Evolutionary conservation across 2,113 vertebrate species (phyloP).

Genomic region (human (Homo sapiens)): DNA sequence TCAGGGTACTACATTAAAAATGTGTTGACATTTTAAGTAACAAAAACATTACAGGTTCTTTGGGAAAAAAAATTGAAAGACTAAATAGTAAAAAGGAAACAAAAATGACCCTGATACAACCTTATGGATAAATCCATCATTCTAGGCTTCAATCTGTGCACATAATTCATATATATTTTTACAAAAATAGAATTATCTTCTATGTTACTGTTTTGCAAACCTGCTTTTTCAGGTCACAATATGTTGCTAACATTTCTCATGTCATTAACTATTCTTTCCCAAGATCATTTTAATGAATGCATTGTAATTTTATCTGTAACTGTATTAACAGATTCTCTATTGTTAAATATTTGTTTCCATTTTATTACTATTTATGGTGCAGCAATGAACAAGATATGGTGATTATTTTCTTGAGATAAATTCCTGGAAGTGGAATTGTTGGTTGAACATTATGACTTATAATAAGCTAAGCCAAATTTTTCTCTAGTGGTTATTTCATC

Average conservation of each 20-base stretch:
- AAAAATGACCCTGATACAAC: neutral
- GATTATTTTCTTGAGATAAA: slow-evolving; percentile 23
- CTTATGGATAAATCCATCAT: neutral
- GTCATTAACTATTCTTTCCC: neutral
- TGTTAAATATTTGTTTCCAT: neutral
- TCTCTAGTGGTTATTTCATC: neutral
- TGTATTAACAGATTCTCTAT: neutral
- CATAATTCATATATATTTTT: neutral
- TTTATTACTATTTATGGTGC: neutral
- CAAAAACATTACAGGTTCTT: neutral
- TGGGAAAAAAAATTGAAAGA: neutral
- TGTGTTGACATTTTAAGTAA: neutral
- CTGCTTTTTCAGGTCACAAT: neutral
- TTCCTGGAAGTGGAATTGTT: neutral
- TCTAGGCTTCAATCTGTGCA: neutral
- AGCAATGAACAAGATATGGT: neutral
- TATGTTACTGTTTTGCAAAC: neutral
- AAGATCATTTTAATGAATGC: slow-evolving; percentile 13
- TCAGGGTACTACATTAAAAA: neutral
- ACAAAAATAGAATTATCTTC: neutral
- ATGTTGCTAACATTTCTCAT: neutral
- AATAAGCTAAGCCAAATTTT: neutral
- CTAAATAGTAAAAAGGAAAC: neutral
- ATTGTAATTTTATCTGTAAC: neutral
- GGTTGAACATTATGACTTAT: neutral